Conservation (phyloP, 2,888 invertebrate species). For the Apamea monoglypha region DNA sequence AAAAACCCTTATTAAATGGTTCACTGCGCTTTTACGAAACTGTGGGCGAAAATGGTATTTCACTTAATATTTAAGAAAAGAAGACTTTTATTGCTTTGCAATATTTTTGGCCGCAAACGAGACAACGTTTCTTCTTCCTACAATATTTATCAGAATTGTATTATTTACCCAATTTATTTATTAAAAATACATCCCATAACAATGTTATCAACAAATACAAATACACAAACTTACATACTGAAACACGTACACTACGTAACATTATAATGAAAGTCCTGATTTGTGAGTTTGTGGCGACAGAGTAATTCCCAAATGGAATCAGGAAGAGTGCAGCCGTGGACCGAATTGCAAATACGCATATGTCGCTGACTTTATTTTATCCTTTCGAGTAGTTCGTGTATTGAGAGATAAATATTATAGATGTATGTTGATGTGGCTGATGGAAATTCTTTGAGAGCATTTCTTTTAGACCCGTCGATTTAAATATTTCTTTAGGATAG, state of each 20-base stretch:
- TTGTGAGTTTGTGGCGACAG: constrained; percentile 87
- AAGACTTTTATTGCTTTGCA: too few relatives aligned
- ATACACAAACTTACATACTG: not conserved
- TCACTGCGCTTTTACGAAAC: not conserved
- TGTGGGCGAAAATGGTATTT: too few relatives aligned
- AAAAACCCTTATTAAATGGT: not conserved
- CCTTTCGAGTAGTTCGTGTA: constrained; percentile 64
- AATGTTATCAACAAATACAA: not conserved
- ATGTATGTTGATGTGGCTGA: constrained; percentile 37
- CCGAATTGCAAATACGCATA: constrained; percentile 88
- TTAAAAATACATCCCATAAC: not conserved
- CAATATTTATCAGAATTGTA: not conserved
- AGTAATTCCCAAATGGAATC: constrained; percentile 90
- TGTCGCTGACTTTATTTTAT: constrained; percentile 83
- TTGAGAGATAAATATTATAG: constrained; percentile 61
- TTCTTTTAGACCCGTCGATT: not conserved
- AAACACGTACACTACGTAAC: constrained; percentile 57
- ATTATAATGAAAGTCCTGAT: constrained; percentile 87
- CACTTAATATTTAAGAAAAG: too few relatives aligned
- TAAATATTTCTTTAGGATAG: not conserved
- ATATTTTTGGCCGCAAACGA: not conserved
- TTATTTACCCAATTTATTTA: not conserved
- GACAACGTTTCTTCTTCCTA: not conserved
- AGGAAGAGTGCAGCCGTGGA: constrained; percentile 88
- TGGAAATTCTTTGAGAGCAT: constrained; percentile 30